Evolutionary conservation across 1,140 invertebrate species (phyloP).

Genomic region (Drosophila lini): DNA sequence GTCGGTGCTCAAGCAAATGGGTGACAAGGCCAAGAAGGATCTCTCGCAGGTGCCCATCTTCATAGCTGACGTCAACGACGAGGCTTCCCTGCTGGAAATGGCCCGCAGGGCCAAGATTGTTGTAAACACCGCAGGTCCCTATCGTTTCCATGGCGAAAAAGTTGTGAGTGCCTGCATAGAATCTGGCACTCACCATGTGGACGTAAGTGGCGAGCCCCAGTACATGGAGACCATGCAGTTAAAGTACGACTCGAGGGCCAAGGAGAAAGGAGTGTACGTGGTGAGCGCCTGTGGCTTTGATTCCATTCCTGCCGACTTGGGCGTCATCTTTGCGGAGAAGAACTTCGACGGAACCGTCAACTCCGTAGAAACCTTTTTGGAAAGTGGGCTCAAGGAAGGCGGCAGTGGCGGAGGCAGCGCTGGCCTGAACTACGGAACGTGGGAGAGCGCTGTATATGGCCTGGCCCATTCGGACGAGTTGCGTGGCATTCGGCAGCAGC

Average conservation of each 20-base stretch:
- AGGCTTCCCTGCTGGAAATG: constrained; percentile 90
- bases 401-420: constrained; percentile 49
- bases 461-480: constrained; percentile 88
- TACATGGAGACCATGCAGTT: constrained; percentile 95
- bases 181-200: constrained; percentile 92
- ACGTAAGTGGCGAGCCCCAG: constrained; percentile 96
- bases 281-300: constrained; percentile 97
- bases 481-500: constrained; percentile 86
- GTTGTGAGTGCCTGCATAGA: constrained; percentile 95
- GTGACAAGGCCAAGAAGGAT: constrained; percentile 85
- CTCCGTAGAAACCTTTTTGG: constrained; percentile 90
- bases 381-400: constrained; percentile 73
- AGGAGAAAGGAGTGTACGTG: constrained; percentile 91
- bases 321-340: constrained; percentile 89
- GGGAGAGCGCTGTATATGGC: constrained; percentile 92
- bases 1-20: constrained; percentile 87
- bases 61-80: constrained; percentile 91
- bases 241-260: constrained; percentile 90
- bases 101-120: constrained; percentile 88
- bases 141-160: constrained; percentile 94
- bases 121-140: constrained; percentile 95
- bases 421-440: constrained; percentile 90
- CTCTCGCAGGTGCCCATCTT: constrained; percentile 88
- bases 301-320: constrained; percentile 94
- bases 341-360: constrained; percentile 91